Evolutionary conservation across 2,888 invertebrate species (phyloP).

Genomic region (Meteorus colon): DNA sequence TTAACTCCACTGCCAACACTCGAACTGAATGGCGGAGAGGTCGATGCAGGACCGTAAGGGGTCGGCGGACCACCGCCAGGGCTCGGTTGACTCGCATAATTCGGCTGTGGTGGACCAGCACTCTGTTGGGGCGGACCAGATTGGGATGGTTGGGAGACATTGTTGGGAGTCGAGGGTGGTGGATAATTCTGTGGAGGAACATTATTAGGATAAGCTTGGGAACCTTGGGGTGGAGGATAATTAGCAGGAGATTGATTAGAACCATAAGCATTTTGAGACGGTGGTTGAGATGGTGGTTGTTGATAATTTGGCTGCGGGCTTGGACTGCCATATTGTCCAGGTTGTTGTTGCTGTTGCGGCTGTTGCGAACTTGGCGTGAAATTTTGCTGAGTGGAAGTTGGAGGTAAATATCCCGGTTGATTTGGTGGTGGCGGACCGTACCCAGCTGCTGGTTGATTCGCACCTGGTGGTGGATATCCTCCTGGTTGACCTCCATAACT

Average conservation of each 20-base stretch:
- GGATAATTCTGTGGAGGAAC: slow-evolving; percentile 71
- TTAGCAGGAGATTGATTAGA: slow-evolving; percentile 68
- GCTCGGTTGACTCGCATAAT: slow-evolving; percentile 77
- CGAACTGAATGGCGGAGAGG: slow-evolving; percentile 71
- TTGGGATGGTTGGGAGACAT: slow-evolving; percentile 63
- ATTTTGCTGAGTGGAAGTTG: slow-evolving; percentile 73
- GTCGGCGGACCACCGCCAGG: slow-evolving; percentile 72
- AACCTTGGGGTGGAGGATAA: slow-evolving; percentile 71
- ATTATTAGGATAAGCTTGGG: slow-evolving; percentile 74
- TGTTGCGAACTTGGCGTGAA: slow-evolving; percentile 69
- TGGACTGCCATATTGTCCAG: slow-evolving; percentile 72
- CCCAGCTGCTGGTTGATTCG: slow-evolving; percentile 75
- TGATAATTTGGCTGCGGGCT: slow-evolving; percentile 71
- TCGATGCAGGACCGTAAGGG: slow-evolving; percentile 70
- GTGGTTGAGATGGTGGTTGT: slow-evolving; percentile 59
- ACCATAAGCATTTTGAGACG: slow-evolving; percentile 69
- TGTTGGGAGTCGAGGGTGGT: slow-evolving; percentile 71
- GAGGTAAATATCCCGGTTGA: slow-evolving; percentile 80
- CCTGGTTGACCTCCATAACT: slow-evolving; percentile 72
- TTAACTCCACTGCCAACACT: slow-evolving; percentile 65
- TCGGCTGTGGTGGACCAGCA: slow-evolving; percentile 72
- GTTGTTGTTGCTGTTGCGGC: slow-evolving; percentile 51
- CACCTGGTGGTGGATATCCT: slow-evolving; percentile 79
- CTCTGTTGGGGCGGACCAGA: slow-evolving; percentile 75
- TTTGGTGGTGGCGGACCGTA: slow-evolving; percentile 80